Evolutionary conservation across 2,113 vertebrate species (phyloP).

Genomic region (Semnornis frantzii): DNA sequence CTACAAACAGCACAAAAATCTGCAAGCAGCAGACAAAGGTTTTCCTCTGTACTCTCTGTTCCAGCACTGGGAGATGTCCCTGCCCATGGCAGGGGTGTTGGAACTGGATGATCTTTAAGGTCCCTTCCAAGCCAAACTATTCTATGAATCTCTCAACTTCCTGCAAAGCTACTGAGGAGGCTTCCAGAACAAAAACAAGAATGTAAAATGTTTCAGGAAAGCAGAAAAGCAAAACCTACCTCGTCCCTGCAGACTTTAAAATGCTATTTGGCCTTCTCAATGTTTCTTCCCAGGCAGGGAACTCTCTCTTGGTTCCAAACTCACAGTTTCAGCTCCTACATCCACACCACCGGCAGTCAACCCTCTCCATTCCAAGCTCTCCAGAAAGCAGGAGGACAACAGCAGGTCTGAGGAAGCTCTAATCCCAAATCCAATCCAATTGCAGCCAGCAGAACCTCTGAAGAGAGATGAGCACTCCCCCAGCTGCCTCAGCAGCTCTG

Average conservation of each 20-base stretch:
- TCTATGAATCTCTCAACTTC: neutral
- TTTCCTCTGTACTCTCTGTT: neutral
- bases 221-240: neutral
- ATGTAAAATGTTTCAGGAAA: neutral
- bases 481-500: neutral
- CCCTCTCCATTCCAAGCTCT: neutral
- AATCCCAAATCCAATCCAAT: neutral
- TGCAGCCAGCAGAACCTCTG: neutral
- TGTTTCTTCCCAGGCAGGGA: neutral
- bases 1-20: neutral
- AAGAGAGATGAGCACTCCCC: accelerated
- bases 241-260: neutral
- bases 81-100: too few relatives aligned
- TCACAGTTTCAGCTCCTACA: neutral
- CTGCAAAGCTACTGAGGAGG: neutral
- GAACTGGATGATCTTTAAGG: too few relatives aligned
- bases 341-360: neutral
- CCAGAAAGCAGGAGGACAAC: neutral
- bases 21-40: neutral
- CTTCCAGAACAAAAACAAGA: neutral
- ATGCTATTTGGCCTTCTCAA: neutral
- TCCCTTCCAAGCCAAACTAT: too few relatives aligned
- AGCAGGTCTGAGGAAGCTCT: neutral
- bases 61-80: neutral
- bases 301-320: neutral